Percentiles rank a stretch among this genome's conserved stretches.
Conservation (phyloP, 64 coral and sea anemone species). For the Montipora capricornis region DNA sequence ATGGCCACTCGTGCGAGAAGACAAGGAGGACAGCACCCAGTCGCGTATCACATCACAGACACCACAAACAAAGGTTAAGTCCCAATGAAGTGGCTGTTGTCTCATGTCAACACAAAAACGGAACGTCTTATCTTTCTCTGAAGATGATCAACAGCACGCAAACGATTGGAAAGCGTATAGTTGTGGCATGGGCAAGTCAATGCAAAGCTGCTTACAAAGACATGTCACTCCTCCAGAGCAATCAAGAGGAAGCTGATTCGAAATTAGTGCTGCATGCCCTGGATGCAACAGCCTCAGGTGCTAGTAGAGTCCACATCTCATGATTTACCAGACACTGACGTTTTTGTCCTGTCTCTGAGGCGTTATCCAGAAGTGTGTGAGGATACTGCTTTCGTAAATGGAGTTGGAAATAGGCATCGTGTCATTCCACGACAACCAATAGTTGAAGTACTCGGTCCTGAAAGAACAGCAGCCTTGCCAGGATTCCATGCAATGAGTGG, state of each 20-base stretch:
- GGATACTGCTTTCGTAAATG: neutral
- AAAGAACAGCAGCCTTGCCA: too few species aligned
- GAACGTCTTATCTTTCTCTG: neutral
- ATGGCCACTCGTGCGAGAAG: too few species aligned
- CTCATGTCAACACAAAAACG: constrained; percentile 26
- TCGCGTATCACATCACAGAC: constrained; percentile 4
- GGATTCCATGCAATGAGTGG: neutral
- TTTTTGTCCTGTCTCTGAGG: neutral
- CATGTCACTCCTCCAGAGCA: neutral
- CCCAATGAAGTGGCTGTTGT: constrained; percentile 38
- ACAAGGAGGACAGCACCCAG: too few species aligned
- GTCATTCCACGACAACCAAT: too few species aligned
- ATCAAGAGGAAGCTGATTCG: constrained; percentile 31
- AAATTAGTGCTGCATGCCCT: too few species aligned
- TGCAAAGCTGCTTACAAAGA: constrained; percentile 25
- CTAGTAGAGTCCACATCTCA: too few species aligned
- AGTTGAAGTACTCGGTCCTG: too few species aligned
- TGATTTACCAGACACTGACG: too few species aligned
- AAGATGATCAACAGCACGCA: neutral
- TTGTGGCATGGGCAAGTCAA: constrained; percentile 27
- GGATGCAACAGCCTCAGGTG: neutral
- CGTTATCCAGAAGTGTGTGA: neutral
- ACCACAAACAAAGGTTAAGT: constrained; percentile 12
- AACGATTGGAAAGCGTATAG: neutral
- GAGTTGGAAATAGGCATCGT: neutral